Conservation (phyloP, 2,888 invertebrate genomes). For the Lycophotia porphyrea region DNA sequence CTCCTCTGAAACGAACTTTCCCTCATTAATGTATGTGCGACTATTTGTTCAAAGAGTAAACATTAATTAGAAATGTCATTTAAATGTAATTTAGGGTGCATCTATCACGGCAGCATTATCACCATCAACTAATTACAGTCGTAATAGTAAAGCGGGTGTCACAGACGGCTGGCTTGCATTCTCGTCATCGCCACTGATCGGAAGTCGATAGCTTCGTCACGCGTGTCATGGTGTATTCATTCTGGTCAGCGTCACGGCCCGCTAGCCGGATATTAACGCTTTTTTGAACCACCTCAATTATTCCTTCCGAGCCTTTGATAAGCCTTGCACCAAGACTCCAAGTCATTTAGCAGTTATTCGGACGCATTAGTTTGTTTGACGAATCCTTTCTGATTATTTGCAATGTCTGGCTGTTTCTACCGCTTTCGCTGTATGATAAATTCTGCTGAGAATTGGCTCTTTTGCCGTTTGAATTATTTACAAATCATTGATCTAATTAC, state of each 20-base stretch:
- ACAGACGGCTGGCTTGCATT: conserved; percentile 65
- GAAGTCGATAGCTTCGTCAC: conserved; percentile 84
- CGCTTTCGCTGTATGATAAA: neutral
- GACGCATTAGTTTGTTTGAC: conserved; percentile 6
- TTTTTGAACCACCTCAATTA: conserved; percentile 78
- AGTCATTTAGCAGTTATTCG: conserved; percentile 43
- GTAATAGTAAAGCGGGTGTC: conserved; percentile 68
- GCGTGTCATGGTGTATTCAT: conserved; percentile 79
- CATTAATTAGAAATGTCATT: conserved; percentile 56
- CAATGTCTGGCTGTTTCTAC: neutral
- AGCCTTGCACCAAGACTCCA: conserved; percentile 16
- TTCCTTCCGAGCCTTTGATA: conserved; percentile 66
- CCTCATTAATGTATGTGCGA: conserved; percentile 45
- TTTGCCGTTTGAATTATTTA: neutral
- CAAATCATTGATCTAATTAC: neutral
- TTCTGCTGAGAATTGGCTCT: neutral
- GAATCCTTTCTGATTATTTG: neutral
- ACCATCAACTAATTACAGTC: conserved; percentile 59
- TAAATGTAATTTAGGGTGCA: conserved; percentile 51
- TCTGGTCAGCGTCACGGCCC: conserved; percentile 76
- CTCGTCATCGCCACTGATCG: conserved; percentile 76
- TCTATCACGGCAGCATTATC: conserved; percentile 55
- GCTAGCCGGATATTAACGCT: conserved; percentile 86
- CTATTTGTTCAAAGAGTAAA: conserved; percentile 44
- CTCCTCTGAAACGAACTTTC: conserved; percentile 48